Conservation (phyloP, 2,113 vertebrate species). For the Megaceryle torquata region DNA sequence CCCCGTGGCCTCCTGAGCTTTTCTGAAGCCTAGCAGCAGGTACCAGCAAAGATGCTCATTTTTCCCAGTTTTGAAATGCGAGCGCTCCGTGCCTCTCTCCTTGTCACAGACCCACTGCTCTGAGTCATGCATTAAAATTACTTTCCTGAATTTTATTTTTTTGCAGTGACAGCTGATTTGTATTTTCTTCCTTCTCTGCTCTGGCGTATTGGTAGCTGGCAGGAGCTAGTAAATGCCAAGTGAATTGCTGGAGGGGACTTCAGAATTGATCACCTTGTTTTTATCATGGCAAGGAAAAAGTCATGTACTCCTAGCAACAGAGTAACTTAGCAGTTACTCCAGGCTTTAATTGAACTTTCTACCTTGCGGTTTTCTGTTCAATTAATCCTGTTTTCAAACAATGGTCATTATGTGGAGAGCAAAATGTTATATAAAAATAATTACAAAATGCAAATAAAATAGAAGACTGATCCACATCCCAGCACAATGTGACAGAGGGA, state of each 20-base stretch:
- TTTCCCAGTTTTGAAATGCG: background rate
- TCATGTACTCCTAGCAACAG: background rate
- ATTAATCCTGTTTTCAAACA: constrained; percentile 39
- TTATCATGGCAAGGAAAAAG: background rate
- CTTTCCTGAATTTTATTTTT: constrained; percentile 17
- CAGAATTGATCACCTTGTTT: constrained; percentile 67
- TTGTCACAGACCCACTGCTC: background rate
- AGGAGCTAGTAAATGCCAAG: constrained; percentile 15
- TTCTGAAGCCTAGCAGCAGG: background rate
- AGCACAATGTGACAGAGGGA: background rate
- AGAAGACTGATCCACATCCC: background rate
- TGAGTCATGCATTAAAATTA: constrained; percentile 33
- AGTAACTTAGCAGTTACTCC: background rate
- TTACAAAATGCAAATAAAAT: constrained; percentile 5
- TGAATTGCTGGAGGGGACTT: constrained; percentile 24
- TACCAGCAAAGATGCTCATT: background rate
- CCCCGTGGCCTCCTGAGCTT: rapidly evolving
- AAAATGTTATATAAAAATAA: background rate
- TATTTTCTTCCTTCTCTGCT: background rate
- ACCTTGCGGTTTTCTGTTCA: background rate
- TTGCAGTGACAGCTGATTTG: constrained; percentile 23
- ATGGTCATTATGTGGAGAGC: background rate
- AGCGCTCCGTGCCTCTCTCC: background rate
- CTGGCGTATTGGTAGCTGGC: background rate
- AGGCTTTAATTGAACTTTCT: constrained; percentile 26